Evolutionary conservation across 2,797 vertebrate species (phyloP).

Genomic region (Premnoplex brunnescens): DNA sequence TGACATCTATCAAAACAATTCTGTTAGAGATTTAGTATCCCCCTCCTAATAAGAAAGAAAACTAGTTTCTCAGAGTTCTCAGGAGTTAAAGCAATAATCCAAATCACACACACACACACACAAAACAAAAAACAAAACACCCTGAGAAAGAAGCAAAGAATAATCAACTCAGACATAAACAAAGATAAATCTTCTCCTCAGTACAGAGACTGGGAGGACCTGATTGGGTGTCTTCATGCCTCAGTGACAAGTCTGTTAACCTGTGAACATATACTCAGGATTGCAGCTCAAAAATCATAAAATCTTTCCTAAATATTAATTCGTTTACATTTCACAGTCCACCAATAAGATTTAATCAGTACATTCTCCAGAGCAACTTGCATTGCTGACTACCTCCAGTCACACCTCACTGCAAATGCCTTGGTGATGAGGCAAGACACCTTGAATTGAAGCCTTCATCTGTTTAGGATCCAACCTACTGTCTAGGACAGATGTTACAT

Average conservation of each 20-base stretch:
- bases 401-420: background rate
- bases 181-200: background rate
- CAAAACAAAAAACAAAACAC: background rate
- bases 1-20: background rate
- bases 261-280: background rate
- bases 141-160: background rate
- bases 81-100: background rate
- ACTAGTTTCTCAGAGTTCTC: background rate
- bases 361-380: background rate
- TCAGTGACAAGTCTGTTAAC: background rate
- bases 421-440: background rate
- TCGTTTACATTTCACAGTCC: background rate
- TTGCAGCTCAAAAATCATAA: conserved; percentile 1
- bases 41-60: background rate
- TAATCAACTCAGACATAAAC: background rate
- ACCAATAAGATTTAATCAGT: background rate
- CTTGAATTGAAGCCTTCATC: background rate
- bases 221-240: background rate
- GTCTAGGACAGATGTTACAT: background rate
- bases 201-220: background rate
- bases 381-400: background rate
- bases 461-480: background rate
- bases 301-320: background rate
- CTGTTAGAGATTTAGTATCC: background rate
- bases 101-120: background rate